A percentile compares a stretch with the other conserved stretches of the same genome.
Evolutionary conservation across 2,888 invertebrate genomes (phyloP).

Genomic region (Pterobdella sp.): DNA sequence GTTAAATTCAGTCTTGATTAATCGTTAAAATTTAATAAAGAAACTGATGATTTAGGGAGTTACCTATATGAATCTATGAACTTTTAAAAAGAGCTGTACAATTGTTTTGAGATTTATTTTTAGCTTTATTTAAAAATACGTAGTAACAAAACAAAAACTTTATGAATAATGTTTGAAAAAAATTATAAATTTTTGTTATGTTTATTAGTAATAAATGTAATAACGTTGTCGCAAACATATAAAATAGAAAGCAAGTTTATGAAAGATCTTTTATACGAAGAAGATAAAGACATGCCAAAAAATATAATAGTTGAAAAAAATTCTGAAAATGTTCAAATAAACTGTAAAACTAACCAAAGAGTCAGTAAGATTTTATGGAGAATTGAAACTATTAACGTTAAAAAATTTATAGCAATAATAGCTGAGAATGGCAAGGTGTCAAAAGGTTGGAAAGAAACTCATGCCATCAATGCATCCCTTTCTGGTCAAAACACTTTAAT

Average conservation of each 20-base stretch:
- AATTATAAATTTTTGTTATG: no score
- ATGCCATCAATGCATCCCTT: slow-evolving; percentile 14
- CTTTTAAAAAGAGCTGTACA: no score
- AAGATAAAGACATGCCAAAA: background rate
- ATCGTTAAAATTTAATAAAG: no score
- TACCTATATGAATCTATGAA: no score
- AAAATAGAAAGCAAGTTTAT: background rate
- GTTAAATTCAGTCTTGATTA: no score
- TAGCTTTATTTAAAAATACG: no score
- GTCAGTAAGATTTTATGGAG: background rate
- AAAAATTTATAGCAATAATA: background rate
- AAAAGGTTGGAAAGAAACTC: background rate
- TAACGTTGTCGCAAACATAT: no score
- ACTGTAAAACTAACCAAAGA: background rate
- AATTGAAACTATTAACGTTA: background rate
- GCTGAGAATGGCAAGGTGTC: slow-evolving; percentile 16
- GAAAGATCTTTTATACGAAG: background rate
- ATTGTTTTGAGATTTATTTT: no score
- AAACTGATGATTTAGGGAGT: no score
- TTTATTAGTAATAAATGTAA: no score
- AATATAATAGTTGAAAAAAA: background rate
- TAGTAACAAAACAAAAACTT: no score
- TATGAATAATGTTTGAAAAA: no score
- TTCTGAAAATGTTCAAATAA: background rate
- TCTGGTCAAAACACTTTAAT: slow-evolving; percentile 14